Conservation (phyloP, 2,888 invertebrate species). For the Drosophila anomelani region DNA sequence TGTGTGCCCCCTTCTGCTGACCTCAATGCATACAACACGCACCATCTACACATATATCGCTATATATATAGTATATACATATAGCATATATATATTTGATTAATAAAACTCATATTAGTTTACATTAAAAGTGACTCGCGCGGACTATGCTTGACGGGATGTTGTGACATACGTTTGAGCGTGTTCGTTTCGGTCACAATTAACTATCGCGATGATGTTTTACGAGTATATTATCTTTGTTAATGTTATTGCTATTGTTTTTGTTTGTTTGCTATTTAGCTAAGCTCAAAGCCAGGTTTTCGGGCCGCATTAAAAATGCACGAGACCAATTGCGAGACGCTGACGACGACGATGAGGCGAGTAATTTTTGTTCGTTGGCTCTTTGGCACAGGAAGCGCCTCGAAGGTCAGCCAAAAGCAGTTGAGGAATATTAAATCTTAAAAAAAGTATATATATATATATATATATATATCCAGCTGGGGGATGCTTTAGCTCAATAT, state of each 20-base stretch:
- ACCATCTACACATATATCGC: background rate
- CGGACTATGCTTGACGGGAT: constrained; percentile 24
- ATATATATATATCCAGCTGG: background rate
- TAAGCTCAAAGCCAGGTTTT: constrained; percentile 35
- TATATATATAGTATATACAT: constrained; percentile 42
- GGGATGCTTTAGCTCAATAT: background rate
- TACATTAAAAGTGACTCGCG: constrained; percentile 31
- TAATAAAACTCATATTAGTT: constrained; percentile 51
- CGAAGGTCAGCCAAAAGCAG: constrained; percentile 25
- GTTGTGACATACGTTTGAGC: constrained; percentile 44
- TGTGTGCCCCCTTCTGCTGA: constrained; percentile 47
- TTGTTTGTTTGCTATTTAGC: constrained; percentile 1
- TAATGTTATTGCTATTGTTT: constrained; percentile 7
- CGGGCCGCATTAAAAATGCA: constrained; percentile 43
- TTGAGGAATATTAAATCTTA: constrained; percentile 13
- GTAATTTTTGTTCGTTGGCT: constrained; percentile 17
- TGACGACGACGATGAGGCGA: constrained; percentile 10
- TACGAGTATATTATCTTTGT: constrained; percentile 24
- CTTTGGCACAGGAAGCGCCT: constrained; percentile 36
- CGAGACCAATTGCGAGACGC: constrained; percentile 37
- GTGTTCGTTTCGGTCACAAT: constrained; percentile 32
- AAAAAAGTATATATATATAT: background rate
- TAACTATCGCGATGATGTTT: constrained; percentile 41
- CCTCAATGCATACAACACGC: constrained; percentile 53
- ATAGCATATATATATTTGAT: constrained; percentile 43